Conservation (phyloP, 2,797 vertebrate species). For the Pyrocephalus nanus region DNA sequence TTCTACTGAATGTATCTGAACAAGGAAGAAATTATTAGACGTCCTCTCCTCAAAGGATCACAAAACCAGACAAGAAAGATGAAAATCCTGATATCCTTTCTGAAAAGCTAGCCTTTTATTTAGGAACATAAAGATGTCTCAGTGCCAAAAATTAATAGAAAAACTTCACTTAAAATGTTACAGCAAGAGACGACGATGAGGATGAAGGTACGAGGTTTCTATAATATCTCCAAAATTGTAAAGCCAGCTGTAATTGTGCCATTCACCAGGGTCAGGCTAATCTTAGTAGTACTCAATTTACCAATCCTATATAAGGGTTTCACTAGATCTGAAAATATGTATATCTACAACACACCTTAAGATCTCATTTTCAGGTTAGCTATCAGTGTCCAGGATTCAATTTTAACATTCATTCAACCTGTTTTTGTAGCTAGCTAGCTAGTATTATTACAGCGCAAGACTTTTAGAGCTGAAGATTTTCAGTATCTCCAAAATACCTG, state of each 20-base stretch:
- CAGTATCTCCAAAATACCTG: neutral
- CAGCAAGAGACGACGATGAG: neutral
- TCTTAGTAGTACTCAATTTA: neutral
- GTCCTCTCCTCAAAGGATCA: neutral
- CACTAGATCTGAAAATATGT: neutral
- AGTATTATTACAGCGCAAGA: too few species aligned
- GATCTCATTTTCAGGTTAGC: neutral
- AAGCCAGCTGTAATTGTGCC: neutral
- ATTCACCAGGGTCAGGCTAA: neutral
- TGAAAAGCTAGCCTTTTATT: conserved; percentile 11
- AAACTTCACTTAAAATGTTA: neutral
- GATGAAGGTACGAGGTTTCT: neutral
- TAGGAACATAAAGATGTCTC: neutral
- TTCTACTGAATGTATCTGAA: neutral
- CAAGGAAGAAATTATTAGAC: neutral
- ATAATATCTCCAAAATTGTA: neutral
- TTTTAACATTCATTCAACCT: neutral
- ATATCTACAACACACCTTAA: neutral
- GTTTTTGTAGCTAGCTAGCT: neutral
- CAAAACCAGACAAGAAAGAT: neutral
- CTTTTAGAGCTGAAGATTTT: neutral
- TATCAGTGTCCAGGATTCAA: neutral
- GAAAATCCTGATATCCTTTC: neutral
- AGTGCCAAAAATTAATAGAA: neutral
- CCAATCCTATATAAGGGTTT: neutral